Evolutionary conservation across 2,113 vertebrate species (phyloP), one percentile per base, ranked within the genome.

Genomic region (Hippocampus guttulatus): DNA sequence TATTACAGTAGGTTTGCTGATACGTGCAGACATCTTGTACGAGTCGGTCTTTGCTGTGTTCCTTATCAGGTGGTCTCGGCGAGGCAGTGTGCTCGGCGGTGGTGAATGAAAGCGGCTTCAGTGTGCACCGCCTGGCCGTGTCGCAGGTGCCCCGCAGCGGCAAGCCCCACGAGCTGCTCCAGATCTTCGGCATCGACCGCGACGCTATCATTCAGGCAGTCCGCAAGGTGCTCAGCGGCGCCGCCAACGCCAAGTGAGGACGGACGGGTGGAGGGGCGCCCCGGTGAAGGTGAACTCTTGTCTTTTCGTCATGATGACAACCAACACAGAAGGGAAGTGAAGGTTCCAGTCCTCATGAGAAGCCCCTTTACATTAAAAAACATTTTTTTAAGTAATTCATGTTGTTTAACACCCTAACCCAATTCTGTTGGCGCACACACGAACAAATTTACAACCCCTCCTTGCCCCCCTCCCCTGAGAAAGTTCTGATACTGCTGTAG

Each of bases 71-170:
- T 69, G 95, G 95, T 71, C 83, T 95, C 2, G 94, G 95, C 0
- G 95, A 96, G 82, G 94, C 94, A 0, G 92, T 95, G 25, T 89
- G 92, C 70, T 89, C 93, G 0, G 93, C 90, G 0, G 88, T 96
- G 25, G 91, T 91, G 1, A 88, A 85, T 49, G 94, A 95, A 79
- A 90, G 89, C 1, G 88, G 87, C 40, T 91, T 95, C 74, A 77
- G 84, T 2, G 91, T 95, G 60, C 92, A 93, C 5, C 91, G 91
- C 27, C 72, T 95, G 85, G 94, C 94, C 0, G 94, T 96, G 41
- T 88, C 86, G 40, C 87, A 81, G 43, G 89, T 94, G 12, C 92
- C 94, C 60, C 92, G 76, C 30, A 95, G 93, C 14, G 94, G 93
- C 45, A 94, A 93, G 70, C 91, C 93, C 23, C 69, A 89, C 0